Evolutionary conservation across 2,797 vertebrate species (phyloP), one percentile per base, ranked within the genome.

Genomic region (Myotis myotis): DNA sequence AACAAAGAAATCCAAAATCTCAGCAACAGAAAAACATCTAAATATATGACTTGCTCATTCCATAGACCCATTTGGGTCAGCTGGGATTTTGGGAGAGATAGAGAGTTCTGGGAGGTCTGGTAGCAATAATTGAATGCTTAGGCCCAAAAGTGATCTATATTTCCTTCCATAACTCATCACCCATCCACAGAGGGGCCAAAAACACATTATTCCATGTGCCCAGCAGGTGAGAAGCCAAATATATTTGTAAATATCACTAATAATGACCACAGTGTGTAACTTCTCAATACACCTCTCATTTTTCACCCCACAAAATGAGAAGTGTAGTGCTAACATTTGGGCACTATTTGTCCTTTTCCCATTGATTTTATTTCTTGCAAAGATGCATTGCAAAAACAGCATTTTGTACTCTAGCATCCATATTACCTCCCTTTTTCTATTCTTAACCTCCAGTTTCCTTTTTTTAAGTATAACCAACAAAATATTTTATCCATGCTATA

Each of bases 301-400:
- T 91, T 75, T 68, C 33, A 74, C 25, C 15, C 8, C 3, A 7
- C 33, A 25, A 72, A 71, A 55, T 36, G 17, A 91, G 12, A 62
- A 23, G 19, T 49, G 0, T 3, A 17, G 3, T 8, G 44, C 20
- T 33, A 53, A 91, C 11, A 60, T 76, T 71, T 76, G 19, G 41
- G 68, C 10, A 28, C 30, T 25, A 8, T 66, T 71, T 85, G 16
- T 86, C 8, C 30, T 38, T 86, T 66, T 68, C 60, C 23, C 33
- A 47, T 41, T 74, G 47, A 71, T 88, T 91, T 91, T 84, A 80
- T 60, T 51, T 88, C 25, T 76, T 93, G 6, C 19, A 91, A 62
- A 6, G 57, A 41, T 70, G 7, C 13, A n/a, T 22, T 79, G 23
- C 38, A 93, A 80, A 89, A 60, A 38, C 6, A 82, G 17, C 25